These are phyloP conservation scores for Gorsachius magnificus DNA, from an alignment of 2,797 vertebrate species.

Conservation along the genomic window DNA sequence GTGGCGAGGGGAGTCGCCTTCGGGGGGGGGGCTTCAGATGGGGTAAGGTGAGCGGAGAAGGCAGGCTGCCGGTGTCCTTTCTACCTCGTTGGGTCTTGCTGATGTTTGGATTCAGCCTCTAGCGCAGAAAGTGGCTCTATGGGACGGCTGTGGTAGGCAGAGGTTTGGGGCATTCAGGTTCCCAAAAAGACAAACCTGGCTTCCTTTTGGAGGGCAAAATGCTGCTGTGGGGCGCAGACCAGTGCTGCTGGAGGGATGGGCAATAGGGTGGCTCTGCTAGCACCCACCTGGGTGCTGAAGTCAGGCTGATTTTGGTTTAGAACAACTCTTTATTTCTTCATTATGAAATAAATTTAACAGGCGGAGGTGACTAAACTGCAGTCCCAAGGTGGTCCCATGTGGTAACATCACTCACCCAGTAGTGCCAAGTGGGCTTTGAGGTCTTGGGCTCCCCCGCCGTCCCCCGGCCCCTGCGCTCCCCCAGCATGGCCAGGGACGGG, in stretches of 20 bases:
- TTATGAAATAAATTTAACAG: not conserved
- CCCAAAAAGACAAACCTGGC: not conserved
- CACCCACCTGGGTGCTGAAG: not conserved
- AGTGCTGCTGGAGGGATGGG: not conserved
- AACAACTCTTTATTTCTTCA: not conserved
- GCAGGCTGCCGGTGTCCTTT: not conserved
- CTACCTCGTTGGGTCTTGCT: fast-evolving
- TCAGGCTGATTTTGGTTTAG: not conserved
- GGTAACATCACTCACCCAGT: not conserved
- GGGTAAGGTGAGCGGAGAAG: not conserved
- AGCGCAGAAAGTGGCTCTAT: not conserved
- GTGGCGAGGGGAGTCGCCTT: not conserved
- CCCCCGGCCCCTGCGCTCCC: not conserved
- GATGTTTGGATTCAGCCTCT: not conserved
- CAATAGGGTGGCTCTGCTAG: not conserved
- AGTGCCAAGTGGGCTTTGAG: not conserved
- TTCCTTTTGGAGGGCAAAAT: not conserved
- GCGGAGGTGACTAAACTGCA: not conserved
- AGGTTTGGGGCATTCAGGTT: not conserved
- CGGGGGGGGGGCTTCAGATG: not conserved
- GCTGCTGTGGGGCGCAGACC: not conserved
- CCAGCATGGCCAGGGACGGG: not conserved
- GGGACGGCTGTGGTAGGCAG: not conserved
- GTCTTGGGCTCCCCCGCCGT: not conserved
- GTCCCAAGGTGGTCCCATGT: not conserved